Evolutionary conservation across 2,888 invertebrate species (phyloP).

Genomic region (Pardosa pseudoannulata): DNA sequence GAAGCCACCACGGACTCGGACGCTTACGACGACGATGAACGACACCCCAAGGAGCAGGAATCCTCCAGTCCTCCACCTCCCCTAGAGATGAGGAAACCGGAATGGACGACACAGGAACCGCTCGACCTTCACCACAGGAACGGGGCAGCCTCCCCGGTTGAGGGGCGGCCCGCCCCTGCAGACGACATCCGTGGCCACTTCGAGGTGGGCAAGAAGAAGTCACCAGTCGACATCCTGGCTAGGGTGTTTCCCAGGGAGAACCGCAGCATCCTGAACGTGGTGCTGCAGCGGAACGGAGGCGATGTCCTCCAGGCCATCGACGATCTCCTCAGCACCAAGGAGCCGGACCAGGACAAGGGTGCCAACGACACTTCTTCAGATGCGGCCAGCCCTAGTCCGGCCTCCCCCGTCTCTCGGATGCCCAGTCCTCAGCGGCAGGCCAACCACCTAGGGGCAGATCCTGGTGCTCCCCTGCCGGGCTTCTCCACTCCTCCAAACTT

Average conservation of each 20-base stretch:
- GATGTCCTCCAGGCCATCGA: constrained; percentile 96
- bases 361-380: constrained; percentile 41
- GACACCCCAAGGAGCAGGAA: constrained; percentile 21
- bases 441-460: constrained; percentile 21
- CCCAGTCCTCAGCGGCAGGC: constrained; percentile 26
- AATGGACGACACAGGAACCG: constrained; percentile 55
- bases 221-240: constrained; percentile 88
- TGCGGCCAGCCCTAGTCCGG: constrained; percentile 45
- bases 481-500: constrained; percentile 49
- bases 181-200: constrained; percentile 35
- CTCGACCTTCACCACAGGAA: constrained; percentile 58
- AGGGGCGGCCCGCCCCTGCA: background rate
- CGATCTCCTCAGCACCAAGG: constrained; percentile 81
- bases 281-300: constrained; percentile 89
- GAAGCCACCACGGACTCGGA: constrained; percentile 58
- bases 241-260: constrained; percentile 93
- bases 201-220: constrained; percentile 62
- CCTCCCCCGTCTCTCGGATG: constrained; percentile 35
- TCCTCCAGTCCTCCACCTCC: background rate
- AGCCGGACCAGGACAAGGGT: constrained; percentile 44
- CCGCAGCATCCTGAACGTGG: constrained; percentile 89
- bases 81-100: constrained; percentile 30
- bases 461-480: constrained; percentile 27
- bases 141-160: constrained; percentile 33
- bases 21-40: constrained; percentile 55